Percentiles rank a stretch among this genome's conserved stretches.
phyloP scores from a whole-genome alignment of 2,113 vertebrate species.

The Mola mola region DNA sequence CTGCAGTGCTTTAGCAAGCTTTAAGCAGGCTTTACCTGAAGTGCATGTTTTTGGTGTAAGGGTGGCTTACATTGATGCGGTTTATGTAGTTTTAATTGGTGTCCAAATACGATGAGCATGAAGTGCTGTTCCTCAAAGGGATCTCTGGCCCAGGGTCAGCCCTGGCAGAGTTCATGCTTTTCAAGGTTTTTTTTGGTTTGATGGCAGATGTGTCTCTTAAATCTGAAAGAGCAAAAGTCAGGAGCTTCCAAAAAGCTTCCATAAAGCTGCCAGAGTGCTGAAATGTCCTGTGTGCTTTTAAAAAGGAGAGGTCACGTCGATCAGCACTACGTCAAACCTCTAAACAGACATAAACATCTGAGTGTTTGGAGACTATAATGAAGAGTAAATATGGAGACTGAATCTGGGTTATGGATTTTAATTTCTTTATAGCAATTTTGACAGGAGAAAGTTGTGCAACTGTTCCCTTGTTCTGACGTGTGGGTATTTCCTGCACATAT shows the following conservation, averaged over 20 bases:
- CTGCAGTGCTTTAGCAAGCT: too few relatives aligned
- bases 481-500: slow-evolving; percentile 5
- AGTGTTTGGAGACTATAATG: too few relatives aligned
- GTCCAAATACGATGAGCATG: background rate
- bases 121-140: slow-evolving; percentile 11
- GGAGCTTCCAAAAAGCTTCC: too few relatives aligned
- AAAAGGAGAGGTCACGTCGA: too few relatives aligned
- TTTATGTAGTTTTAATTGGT: background rate
- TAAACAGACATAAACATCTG: too few relatives aligned
- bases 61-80: slow-evolving; percentile 1
- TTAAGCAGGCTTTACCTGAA: slow-evolving; percentile 24
- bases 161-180: background rate
- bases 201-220: slow-evolving; percentile 1
- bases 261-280: too few relatives aligned
- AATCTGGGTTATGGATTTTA: too few relatives aligned
- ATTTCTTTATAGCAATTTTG: too few relatives aligned
- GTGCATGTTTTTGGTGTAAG: slow-evolving; percentile 14
- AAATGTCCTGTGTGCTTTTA: too few relatives aligned
- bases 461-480: background rate
- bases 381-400: too few relatives aligned
- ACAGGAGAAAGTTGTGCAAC: too few relatives aligned
- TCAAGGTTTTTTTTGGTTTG: slow-evolving; percentile 14
- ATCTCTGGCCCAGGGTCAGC: slow-evolving; percentile 14
- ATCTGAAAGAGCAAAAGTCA: background rate
- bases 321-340: too few relatives aligned